A percentile compares a stretch with the other conserved stretches of the same genome.
Evolutionary conservation across 2,888 invertebrate species (phyloP).

Genomic region (Aleiodes leptofemur): DNA sequence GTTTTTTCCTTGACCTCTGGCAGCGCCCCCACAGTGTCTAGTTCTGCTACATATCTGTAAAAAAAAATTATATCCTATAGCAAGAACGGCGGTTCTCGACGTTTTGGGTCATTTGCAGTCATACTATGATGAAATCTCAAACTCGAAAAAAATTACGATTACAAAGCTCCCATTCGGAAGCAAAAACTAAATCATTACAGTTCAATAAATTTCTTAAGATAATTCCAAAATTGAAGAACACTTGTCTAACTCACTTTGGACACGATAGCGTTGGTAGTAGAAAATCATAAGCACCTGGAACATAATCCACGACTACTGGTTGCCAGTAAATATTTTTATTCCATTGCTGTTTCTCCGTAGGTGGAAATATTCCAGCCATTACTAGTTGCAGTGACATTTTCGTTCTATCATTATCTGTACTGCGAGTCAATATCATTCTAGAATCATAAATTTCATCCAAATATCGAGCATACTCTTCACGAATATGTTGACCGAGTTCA

Average conservation of each 20-base stretch:
- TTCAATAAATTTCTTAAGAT: too few species aligned
- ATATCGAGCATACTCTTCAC: conserved; percentile 75
- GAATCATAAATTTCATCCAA: conserved; percentile 76
- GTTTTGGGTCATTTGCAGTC: too few species aligned
- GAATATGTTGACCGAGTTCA: conserved; percentile 76
- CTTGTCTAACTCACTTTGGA: not conserved
- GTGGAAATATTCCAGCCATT: conserved; percentile 83
- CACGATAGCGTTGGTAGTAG: not conserved
- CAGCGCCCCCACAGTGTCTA: conserved; percentile 36
- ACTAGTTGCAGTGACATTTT: conserved; percentile 84
- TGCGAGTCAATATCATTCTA: conserved; percentile 73
- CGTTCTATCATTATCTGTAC: conserved; percentile 84
- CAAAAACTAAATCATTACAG: too few species aligned
- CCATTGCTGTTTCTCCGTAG: conserved; percentile 78
- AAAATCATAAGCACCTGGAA: conserved; percentile 18
- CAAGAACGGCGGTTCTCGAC: too few species aligned
- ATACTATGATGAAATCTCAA: too few species aligned
- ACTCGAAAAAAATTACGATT: too few species aligned
- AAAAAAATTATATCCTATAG: too few species aligned
- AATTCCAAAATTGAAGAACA: too few species aligned
- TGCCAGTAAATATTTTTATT: conserved; percentile 80
- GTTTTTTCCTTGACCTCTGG: conserved; percentile 50
- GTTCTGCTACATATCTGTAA: not conserved
- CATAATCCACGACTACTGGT: conserved; percentile 76
- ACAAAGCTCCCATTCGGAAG: too few species aligned